A percentile compares a stretch with the other conserved stretches of the same genome.
phyloP scores from a whole-genome alignment of 37 sponge, comb jelly and placozoan genomes.

The Petrosia ficiformis region DNA sequence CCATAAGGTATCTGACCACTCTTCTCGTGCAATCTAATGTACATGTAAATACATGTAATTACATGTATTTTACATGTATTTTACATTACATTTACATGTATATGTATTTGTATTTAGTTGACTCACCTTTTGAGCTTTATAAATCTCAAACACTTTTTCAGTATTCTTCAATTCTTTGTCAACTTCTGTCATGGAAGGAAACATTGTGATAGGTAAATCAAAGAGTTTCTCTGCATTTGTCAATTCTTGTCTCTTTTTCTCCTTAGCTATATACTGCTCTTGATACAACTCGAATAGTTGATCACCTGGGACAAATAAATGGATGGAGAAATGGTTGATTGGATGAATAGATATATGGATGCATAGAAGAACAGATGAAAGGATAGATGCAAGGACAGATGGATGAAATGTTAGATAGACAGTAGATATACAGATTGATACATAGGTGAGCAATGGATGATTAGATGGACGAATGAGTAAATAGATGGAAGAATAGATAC shows the following conservation, averaged over 20 bases:
- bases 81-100: not conserved
- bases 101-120: not conserved
- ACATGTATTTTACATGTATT: not conserved
- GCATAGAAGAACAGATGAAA: not conserved
- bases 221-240: slow-evolving; percentile 98
- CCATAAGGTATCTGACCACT: slow-evolving; percentile 97
- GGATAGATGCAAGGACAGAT: not conserved
- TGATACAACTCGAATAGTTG: slow-evolving; percentile 74
- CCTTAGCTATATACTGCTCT: slow-evolving; percentile 58
- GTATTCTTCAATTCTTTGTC: slow-evolving; percentile 81
- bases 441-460: too few species aligned
- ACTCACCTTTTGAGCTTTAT: slow-evolving; percentile 83
- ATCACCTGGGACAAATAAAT: slow-evolving; percentile 35
- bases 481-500: too few species aligned
- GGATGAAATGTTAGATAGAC: not conserved
- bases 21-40: slow-evolving; percentile 84
- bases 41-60: slow-evolving; percentile 8
- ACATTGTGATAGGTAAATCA: slow-evolving; percentile 90
- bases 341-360: not conserved
- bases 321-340: not conserved
- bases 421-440: too few species aligned
- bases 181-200: slow-evolving; percentile 84
- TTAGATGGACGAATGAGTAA: too few species aligned
- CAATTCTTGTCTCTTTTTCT: slow-evolving; percentile 86
- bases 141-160: slow-evolving; percentile 81